Percentiles rank a stretch among this genome's conserved stretches.
These are phyloP conservation scores for Syndactyla subalaris DNA, from an alignment of 2,797 vertebrate genomes.

Conservation along the genomic window DNA sequence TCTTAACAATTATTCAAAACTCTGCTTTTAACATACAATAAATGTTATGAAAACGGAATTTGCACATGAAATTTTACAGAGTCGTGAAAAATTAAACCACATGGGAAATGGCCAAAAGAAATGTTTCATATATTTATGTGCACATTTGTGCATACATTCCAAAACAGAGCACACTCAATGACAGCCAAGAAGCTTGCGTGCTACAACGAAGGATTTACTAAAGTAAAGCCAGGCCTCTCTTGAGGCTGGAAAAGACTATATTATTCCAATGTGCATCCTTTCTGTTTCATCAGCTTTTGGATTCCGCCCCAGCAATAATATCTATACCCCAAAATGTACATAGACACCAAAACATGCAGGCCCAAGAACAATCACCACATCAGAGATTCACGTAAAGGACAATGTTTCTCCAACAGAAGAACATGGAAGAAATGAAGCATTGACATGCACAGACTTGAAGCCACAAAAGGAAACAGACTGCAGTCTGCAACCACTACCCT, in stretches of 20 bases:
- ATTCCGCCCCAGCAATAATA: background rate
- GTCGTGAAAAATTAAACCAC: slow-evolving; percentile 5
- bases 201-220: background rate
- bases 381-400: background rate
- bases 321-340: background rate
- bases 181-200: background rate
- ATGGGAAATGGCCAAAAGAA: background rate
- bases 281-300: background rate
- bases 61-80: background rate
- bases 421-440: rapidly evolving
- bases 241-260: background rate
- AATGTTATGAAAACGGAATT: background rate
- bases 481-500: background rate
- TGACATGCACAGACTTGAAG: no score
- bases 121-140: background rate
- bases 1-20: background rate
- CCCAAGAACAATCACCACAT: background rate
- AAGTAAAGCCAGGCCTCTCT: background rate
- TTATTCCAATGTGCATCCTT: background rate
- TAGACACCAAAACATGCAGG: rapidly evolving
- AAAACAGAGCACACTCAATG: background rate
- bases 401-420: no score
- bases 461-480: background rate
- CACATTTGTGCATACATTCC: background rate
- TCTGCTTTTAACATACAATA: background rate